Conservation (phyloP, 2,797 vertebrate species). For the Acrocephalus scirpaceus region DNA sequence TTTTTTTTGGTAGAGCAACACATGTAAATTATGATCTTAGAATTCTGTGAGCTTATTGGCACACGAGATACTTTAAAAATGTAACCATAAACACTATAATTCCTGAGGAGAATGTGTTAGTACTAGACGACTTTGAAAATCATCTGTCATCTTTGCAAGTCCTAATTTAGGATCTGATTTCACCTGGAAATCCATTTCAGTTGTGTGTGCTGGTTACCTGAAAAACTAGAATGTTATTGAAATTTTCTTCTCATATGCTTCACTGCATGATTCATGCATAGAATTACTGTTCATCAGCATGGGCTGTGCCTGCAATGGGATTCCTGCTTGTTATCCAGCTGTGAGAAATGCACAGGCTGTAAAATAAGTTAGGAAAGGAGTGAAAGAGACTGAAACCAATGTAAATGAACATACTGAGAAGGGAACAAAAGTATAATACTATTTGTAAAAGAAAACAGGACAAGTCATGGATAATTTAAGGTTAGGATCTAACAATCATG, state of each 20-base stretch:
- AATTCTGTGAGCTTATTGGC: neutral
- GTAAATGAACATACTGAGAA: neutral
- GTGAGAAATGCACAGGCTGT: constrained; percentile 42
- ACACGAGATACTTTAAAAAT: neutral
- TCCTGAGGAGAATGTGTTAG: neutral
- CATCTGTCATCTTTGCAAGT: neutral
- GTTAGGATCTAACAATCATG: neutral
- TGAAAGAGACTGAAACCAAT: constrained; percentile 11
- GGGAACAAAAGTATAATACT: neutral
- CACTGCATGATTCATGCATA: constrained; percentile 45
- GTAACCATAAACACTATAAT: neutral
- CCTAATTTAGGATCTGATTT: neutral
- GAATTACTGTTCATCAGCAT: constrained; percentile 56
- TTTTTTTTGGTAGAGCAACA: too few species aligned
- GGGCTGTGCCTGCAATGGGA: constrained; percentile 21
- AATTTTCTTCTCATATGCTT: constrained; percentile 29
- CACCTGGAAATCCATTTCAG: constrained; percentile 20
- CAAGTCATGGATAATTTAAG: neutral
- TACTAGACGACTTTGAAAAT: neutral
- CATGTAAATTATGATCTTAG: neutral
- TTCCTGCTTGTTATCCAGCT: constrained; percentile 39
- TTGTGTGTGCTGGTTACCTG: neutral
- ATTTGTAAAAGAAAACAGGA: neutral
- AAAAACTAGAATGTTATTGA: constrained; percentile 18
- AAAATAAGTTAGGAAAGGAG: constrained; percentile 37